These are phyloP conservation scores for Sinhomidia bicolor DNA, from an alignment of 2,888 invertebrate genomes.

Conservation along the genomic window DNA sequence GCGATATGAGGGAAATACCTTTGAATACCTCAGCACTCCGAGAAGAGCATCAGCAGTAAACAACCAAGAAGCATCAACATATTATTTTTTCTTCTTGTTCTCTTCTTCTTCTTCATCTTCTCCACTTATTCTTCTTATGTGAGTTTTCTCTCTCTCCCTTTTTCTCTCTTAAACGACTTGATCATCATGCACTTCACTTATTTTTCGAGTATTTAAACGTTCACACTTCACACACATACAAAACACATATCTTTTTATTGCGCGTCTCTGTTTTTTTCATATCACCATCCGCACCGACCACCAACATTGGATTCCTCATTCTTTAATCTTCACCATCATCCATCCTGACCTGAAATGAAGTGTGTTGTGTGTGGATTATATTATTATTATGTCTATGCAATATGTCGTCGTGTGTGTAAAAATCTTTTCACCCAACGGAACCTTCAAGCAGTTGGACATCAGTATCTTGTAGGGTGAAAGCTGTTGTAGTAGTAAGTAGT, in stretches of 20 bases:
- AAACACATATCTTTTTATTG: conserved; percentile 41
- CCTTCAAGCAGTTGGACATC: conserved; percentile 61
- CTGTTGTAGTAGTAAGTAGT: conserved; percentile 11
- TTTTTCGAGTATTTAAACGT: conserved; percentile 66
- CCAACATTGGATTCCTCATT: conserved; percentile 7
- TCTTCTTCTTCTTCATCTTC: neutral
- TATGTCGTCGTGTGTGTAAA: conserved; percentile 35
- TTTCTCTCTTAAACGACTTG: conserved; percentile 51
- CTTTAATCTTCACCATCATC: neutral
- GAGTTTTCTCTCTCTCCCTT: conserved; percentile 15
- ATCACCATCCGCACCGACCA: conserved; percentile 7
- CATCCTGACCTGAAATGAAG: neutral
- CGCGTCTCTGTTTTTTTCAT: conserved; percentile 24
- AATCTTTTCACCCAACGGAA: conserved; percentile 53
- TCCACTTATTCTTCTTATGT: neutral
- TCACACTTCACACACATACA: conserved; percentile 27
- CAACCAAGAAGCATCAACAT: conserved; percentile 26
- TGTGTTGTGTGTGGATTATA: neutral
- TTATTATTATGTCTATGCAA: neutral
- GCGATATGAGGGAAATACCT: conserved; percentile 62
- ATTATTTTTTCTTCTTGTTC: conserved; percentile 7
- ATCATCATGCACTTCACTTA: conserved; percentile 71
- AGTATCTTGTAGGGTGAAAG: conserved; percentile 49
- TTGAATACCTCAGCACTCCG: conserved; percentile 49
- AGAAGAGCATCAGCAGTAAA: conserved; percentile 27